Percentiles rank a stretch among this genome's conserved stretches.
Conservation (phyloP, 2,797 vertebrate genomes). For the Paramormyrops hopkinsi region DNA sequence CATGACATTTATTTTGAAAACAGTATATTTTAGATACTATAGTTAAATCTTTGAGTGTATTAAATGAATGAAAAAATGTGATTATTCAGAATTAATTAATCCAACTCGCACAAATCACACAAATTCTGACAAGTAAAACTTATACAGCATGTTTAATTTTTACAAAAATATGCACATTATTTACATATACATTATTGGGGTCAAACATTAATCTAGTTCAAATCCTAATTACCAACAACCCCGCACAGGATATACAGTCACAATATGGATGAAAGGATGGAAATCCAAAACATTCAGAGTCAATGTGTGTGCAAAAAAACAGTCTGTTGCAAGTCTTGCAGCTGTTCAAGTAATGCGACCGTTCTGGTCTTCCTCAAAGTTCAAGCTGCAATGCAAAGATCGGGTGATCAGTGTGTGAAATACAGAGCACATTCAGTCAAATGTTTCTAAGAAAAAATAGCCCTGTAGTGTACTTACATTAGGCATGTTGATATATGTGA, state of each 20-base stretch:
- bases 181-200: not conserved
- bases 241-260: not conserved
- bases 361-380: not conserved
- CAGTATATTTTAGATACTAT: not conserved
- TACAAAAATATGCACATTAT: conserved; percentile 19
- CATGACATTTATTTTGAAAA: not conserved
- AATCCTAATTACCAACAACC: not conserved
- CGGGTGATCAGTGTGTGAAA: not conserved
- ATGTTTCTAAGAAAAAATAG: not conserved
- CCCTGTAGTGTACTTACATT: not conserved
- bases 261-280: not conserved
- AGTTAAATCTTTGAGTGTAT: not conserved
- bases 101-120: not conserved
- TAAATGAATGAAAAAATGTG: not conserved
- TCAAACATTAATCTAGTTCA: not conserved
- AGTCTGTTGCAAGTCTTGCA: not conserved
- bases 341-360: conserved; percentile 7
- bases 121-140: not conserved
- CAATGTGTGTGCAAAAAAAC: not conserved
- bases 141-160: conserved; percentile 10
- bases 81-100: not conserved
- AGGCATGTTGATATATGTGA: not conserved
- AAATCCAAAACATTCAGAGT: not conserved
- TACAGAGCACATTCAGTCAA: not conserved
- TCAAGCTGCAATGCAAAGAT: not conserved